Base-by-base conservation (phyloP, 1,140 invertebrate genomes). In the Euwallacea fornicatus region DNA sequence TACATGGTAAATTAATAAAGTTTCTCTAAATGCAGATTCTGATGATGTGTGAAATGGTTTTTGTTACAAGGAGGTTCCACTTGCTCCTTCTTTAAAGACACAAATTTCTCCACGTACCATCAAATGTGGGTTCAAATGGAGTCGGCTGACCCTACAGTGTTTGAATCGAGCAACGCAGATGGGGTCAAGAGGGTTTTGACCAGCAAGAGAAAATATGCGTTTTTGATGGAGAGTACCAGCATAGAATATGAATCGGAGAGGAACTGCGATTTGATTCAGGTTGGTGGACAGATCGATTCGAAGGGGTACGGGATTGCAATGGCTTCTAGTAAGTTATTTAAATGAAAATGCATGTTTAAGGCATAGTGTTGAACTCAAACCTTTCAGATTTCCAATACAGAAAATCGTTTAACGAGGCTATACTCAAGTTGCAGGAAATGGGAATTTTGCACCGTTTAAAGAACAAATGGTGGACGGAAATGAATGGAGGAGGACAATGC, bases 251-350 rank as follows among this genome's bases (percentile, higher is more conserved):
- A 90, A 72, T 84, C 88, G 21, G 90, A 93, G 75, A 82, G 90
- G 21, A 84, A 93, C 70, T 95, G 93, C 76, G 85, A 92, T 59
- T 81, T 95, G 2, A 88, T 87, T 63, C 89, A 93, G 83, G 88
- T 95, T 73, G 89, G 93, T 55, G 84, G 88, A 54, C 83, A 88
- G 74, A 81, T 95, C 33, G 90, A 95, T 82, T 90, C 87, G 54
- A 95, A 95, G 80, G 91, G 91, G 74, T 95, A 94, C 72, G 92
- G 92, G 6, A 90, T 92, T 74, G 92, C 88, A 41, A 89, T 89
- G 85, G 88, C 84, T 11, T 88, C 90, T 76, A 86, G 91, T 93
- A 83, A 85, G 85, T 83, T 69, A 3, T 7, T 33, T 61, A 7
- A 61, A 42, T 42, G 11, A 42, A 61, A 11, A 7, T 42, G 55